These are phyloP conservation scores for Brachionus plicatilis DNA, from an alignment of 1,140 invertebrate genomes.

Conservation along the genomic window DNA sequence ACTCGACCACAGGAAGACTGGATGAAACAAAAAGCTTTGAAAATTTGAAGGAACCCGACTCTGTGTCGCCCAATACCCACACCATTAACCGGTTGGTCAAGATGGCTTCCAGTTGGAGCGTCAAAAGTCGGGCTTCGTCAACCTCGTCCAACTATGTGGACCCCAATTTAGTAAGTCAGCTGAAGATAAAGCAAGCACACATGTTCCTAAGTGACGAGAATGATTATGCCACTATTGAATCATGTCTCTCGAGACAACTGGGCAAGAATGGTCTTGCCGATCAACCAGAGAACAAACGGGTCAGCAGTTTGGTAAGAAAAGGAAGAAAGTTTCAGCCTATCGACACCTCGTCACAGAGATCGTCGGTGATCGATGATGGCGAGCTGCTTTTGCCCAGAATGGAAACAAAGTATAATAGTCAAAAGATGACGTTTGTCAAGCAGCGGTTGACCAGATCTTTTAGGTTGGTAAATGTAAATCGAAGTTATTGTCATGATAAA, in stretches of 20 bases:
- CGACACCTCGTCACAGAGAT: not conserved
- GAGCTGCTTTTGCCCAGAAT: not conserved
- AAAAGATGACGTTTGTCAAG: not conserved
- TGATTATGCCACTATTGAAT: not conserved
- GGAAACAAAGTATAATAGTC: not conserved
- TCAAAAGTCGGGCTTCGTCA: constrained; percentile 13
- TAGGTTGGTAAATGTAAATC: not conserved
- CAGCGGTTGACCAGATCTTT: not conserved
- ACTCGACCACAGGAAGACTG: not conserved
- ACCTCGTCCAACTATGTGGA: constrained; percentile 9
- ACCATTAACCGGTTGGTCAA: not conserved
- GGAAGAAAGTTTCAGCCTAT: not conserved
- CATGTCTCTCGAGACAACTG: not conserved
- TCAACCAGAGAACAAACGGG: not conserved
- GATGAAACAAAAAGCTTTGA: not conserved
- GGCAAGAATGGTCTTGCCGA: not conserved
- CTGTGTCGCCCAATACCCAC: not conserved
- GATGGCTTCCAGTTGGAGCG: not conserved
- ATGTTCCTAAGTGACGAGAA: constrained; percentile 20
- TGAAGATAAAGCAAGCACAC: constrained; percentile 10
- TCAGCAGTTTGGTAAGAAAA: not conserved
- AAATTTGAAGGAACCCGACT: not conserved
- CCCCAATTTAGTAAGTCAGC: not conserved
- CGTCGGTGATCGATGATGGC: not conserved
- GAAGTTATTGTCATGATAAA: not conserved